Evolutionary conservation across 2,888 invertebrate species (phyloP).

Genomic region (Sympetrum striolatum): DNA sequence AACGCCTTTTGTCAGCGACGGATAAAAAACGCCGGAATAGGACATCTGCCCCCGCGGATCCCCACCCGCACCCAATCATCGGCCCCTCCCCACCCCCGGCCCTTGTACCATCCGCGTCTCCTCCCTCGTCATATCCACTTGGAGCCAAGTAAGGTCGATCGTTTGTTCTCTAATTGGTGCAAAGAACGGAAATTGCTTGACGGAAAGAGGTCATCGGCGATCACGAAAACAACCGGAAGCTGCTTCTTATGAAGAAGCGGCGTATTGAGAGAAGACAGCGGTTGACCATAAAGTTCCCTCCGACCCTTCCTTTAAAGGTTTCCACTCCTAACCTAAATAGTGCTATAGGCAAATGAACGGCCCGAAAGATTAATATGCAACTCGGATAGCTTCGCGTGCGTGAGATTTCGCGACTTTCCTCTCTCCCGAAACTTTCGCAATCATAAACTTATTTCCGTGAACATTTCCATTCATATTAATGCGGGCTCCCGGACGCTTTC

Average conservation of each 20-base stretch:
- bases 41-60: neutral
- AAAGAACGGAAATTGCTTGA: conserved; percentile 43
- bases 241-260: conserved; percentile 43
- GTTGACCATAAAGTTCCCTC: neutral
- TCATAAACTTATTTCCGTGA: neutral
- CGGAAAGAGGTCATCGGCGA: conserved; percentile 38
- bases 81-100: neutral
- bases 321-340: neutral
- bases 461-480: no score
- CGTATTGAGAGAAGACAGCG: neutral
- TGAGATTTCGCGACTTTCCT: neutral
- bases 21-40: neutral
- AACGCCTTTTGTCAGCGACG: no score
- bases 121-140: conserved; percentile 17
- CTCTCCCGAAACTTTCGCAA: neutral
- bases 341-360: neutral
- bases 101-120: neutral
- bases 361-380: neutral
- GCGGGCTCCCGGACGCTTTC: neutral
- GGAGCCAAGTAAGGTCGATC: conserved; percentile 25
- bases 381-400: neutral
- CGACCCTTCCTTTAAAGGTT: neutral
- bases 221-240: conserved; percentile 41
- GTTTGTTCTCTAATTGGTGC: conserved; percentile 41
- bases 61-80: neutral